Base-by-base conservation (phyloP, 2,888 invertebrate species). In the Torymus texanus region DNA sequence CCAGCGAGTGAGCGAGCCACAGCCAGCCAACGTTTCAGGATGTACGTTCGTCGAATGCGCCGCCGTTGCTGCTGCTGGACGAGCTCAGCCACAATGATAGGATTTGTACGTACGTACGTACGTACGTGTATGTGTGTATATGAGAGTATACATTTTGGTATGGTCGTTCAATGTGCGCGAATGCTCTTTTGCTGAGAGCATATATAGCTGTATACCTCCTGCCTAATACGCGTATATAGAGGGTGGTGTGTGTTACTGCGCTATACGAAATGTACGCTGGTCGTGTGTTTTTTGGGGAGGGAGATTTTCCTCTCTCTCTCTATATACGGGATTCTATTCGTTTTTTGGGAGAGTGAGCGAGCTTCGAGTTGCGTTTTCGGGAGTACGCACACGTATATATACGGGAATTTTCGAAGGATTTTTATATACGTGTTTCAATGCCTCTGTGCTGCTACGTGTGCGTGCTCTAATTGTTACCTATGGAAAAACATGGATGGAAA, bases 61-160 rank as follows among this genome's bases (percentile, higher is more conserved):
- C 21, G 21, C 21, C 21, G 21, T 2, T 21, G 21, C 62, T 62
- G 41, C 55, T 12, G 62, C 14, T 14, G 53, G 55, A 53, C 2
- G 18, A 73, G 55, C 53, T 41, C 63, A n/a, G 62, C 65, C 59
- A 63, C 70, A 62, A 55, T 18, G 51, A 72, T 72, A 70, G 68
- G 62, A 70, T 76, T 56, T 56, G 41, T 41, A 41, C 21, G 68
- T 53, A 18, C n/a, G n/a, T n/a, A n/a, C n/a, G n/a, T 41, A 41
- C n/a, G n/a, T 41, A 18, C 59, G 51, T 16, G 16, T 11, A 16
- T 16, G 59, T 51, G 14, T n/a, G 24, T 53, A 12, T 55, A 10
- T 72, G 12, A 24, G 56, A 18, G 13, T 18, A 10, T 18, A 41
- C 58, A 10, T 41, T 51, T 16, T 41, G 41, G 41, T 41, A 41